Evolutionary conservation across 2,113 vertebrate species (phyloP).

Genomic region (Limnothrissa miodon): DNA sequence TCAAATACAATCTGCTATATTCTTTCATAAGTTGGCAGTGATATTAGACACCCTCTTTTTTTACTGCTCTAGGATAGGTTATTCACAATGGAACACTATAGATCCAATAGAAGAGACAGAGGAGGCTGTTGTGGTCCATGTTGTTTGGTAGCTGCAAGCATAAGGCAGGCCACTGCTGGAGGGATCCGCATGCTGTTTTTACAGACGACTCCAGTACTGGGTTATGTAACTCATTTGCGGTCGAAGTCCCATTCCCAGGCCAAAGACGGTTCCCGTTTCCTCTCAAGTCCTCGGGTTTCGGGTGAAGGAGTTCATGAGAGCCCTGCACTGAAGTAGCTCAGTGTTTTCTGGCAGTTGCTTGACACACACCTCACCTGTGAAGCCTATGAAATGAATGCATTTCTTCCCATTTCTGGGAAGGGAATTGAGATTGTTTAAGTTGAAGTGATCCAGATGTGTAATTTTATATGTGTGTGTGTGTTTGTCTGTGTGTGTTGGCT

Average conservation of each 20-base stretch:
- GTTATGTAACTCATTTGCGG: neutral
- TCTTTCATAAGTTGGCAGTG: neutral
- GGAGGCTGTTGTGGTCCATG: neutral
- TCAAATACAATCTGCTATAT: too few species aligned
- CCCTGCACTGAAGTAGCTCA: neutral
- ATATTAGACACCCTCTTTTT: neutral
- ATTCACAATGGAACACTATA: too few species aligned
- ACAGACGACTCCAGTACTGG: neutral
- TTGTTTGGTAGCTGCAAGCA: neutral
- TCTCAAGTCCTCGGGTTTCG: neutral
- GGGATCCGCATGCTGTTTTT: neutral
- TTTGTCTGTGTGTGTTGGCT: neutral
- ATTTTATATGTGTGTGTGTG: slow-evolving; percentile 9
- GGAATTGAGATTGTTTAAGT: neutral
- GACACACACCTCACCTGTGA: neutral
- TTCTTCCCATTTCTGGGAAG: neutral
- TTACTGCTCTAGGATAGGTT: too few species aligned
- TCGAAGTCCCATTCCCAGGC: neutral
- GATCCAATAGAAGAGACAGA: neutral
- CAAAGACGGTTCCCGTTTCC: neutral
- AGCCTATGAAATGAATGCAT: neutral
- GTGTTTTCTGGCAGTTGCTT: neutral
- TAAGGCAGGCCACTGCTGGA: neutral
- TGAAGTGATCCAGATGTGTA: neutral
- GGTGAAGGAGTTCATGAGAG: slow-evolving; percentile 8